Conservation (phyloP, 2,113 vertebrate species). For the Cnemophilus loriae region DNA sequence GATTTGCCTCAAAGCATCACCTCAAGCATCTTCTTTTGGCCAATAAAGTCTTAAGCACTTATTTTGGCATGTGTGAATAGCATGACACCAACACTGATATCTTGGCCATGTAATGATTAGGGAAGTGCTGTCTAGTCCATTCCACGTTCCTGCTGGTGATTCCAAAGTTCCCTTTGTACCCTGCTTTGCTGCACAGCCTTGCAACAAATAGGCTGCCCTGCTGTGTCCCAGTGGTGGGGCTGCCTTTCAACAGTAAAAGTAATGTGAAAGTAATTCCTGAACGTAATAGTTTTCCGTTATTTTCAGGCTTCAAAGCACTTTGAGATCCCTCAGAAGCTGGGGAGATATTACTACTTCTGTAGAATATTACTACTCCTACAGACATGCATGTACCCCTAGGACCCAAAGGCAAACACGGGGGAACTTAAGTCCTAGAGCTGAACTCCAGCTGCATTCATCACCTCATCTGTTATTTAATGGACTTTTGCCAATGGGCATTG, state of each 20-base stretch:
- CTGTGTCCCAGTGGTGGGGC: background rate
- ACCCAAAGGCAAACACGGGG: background rate
- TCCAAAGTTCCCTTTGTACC: background rate
- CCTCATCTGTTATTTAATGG: constrained; percentile 39
- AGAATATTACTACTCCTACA: background rate
- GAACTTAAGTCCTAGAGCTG: background rate
- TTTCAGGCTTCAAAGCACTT: constrained; percentile 6
- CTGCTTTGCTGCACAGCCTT: background rate
- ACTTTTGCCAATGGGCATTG: constrained; percentile 20
- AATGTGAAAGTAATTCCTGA: background rate
- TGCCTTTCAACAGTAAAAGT: constrained; percentile 1
- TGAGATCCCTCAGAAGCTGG: background rate
- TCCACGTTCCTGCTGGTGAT: constrained; percentile 8
- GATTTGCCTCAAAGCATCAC: background rate
- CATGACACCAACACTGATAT: background rate
- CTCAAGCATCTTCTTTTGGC: background rate
- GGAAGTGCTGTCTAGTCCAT: background rate
- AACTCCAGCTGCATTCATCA: constrained; percentile 28
- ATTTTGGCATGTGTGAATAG: background rate
- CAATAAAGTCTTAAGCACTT: background rate
- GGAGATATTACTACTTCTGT: background rate
- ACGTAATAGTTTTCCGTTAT: background rate
- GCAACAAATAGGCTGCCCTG: background rate
- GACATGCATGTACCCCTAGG: background rate
- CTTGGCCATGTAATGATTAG: background rate